A percentile compares a stretch with the other conserved stretches of the same genome.
Evolutionary conservation across 1,140 invertebrate species (phyloP).

Genomic region (Lepidurus arcticus): DNA sequence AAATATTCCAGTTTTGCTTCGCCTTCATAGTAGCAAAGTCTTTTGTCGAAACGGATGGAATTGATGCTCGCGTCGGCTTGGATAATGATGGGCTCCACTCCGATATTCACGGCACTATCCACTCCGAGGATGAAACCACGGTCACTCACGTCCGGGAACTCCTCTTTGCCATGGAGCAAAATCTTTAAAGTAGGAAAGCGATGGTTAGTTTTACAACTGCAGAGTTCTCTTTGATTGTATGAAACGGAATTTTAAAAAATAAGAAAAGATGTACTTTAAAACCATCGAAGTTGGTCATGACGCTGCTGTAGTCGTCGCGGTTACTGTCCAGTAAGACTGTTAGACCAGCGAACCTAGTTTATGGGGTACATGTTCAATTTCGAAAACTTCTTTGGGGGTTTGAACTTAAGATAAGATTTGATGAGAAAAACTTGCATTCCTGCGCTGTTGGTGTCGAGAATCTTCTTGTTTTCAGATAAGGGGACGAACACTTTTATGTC

Average conservation of each 20-base stretch:
- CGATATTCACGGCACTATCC: conserved; percentile 3
- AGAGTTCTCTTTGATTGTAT: no score
- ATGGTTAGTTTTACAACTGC: background rate
- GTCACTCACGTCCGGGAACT: conserved; percentile 19
- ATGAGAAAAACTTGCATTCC: background rate
- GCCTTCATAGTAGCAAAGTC: background rate
- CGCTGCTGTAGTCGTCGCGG: conserved; percentile 26
- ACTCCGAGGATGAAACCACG: conserved; percentile 20
- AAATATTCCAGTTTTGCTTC: conserved; percentile 7
- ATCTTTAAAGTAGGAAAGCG: background rate
- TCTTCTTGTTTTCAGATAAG: background rate
- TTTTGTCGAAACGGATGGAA: background rate
- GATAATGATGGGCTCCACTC: conserved; percentile 2
- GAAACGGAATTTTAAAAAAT: background rate
- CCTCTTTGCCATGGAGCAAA: conserved; percentile 20
- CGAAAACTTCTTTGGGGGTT: no score
- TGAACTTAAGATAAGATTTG: no score
- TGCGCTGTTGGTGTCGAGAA: background rate
- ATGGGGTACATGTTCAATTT: no score
- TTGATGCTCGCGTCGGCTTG: background rate
- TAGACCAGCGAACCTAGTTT: conserved; percentile 3
- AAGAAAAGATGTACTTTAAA: conserved; percentile 23
- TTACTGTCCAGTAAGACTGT: conserved; percentile 6
- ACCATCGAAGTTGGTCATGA: conserved; percentile 23
- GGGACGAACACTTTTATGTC: background rate